Evolutionary conservation across 2,113 vertebrate species (phyloP), one percentile per base, ranked within the genome.

Genomic region (Otocyon megalotis): DNA sequence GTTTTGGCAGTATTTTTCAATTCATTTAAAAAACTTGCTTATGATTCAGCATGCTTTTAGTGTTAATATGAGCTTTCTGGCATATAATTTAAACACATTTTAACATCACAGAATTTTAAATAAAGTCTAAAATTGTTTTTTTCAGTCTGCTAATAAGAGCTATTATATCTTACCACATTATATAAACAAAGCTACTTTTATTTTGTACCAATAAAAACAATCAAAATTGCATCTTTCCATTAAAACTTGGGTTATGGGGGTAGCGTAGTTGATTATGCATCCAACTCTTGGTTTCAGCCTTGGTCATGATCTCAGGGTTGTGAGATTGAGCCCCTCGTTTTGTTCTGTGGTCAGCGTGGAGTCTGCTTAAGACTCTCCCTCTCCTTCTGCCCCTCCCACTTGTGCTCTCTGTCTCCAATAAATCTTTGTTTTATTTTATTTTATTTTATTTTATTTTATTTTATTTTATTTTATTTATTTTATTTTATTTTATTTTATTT

Each of bases 41-140:
- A 54, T 81, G 92, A 90, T 84, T 88, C 65, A 79, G 30, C 77
- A 48, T 94, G 54, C 63, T 88, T 93, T 97, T 48, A 54, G 43
- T 63, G 85, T 79, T 88, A 90, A 62, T 88, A 88, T 28, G 48
- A 91, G 35, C 53, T 92, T 95, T 92, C n/a, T 77, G 50, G 48
- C 20, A 37, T 17, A 30, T 83, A 69, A 76, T 90, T 94, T 92
- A 92, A 93, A 88, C 54, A 80, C 37, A n/a, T 81, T 88, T 93
- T 96, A 93, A 92, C 19, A 84, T 77, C 82, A 62, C 13, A 84
- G 24, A 48, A 90, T 90, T 97, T 88, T 80, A 93, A 62, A 72
- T 96, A 79, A 92, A 90, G 69, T 88, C 62, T 93, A 50, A 72
- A 69, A 79, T 79, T 58, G 3, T 54, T 88, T 90, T 91, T 69